Conservation (phyloP, 2,797 vertebrate genomes). For the Amblyraja radiata region DNA sequence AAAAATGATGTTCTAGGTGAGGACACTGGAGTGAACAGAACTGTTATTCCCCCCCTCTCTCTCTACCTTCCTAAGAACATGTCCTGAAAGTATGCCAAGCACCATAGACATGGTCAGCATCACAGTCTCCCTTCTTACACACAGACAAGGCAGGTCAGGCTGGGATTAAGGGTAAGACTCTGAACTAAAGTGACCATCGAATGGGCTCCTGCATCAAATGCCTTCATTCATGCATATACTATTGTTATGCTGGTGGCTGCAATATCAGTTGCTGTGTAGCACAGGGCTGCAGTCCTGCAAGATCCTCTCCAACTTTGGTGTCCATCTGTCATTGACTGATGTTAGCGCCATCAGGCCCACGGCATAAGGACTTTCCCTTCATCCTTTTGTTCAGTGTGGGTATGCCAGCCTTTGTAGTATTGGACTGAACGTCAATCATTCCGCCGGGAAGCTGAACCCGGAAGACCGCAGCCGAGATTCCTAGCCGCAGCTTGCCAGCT, state of each 20-base stretch:
- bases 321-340: not conserved
- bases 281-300: not conserved
- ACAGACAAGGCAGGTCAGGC: not conserved
- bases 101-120: not conserved
- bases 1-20: not conserved
- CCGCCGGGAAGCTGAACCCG: not conserved
- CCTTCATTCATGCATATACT: not conserved
- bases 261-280: not conserved
- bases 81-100: not conserved
- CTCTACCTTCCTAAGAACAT: not conserved
- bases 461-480: not conserved
- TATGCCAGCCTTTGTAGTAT: not conserved
- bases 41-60: no score
- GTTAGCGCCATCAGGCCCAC: not conserved
- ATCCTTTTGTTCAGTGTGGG: not conserved
- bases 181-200: not conserved
- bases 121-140: not conserved
- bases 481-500: not conserved
- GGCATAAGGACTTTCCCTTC: not conserved
- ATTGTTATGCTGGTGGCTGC: not conserved
- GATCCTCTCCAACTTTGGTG: not conserved
- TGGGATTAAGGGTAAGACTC: not conserved
- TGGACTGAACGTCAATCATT: not conserved
- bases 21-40: not conserved
- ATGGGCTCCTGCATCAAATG: not conserved